Percentiles rank a stretch among this genome's conserved stretches.
Conservation (phyloP, 2,113 vertebrate species). For the Pycnonotus jocosus region DNA sequence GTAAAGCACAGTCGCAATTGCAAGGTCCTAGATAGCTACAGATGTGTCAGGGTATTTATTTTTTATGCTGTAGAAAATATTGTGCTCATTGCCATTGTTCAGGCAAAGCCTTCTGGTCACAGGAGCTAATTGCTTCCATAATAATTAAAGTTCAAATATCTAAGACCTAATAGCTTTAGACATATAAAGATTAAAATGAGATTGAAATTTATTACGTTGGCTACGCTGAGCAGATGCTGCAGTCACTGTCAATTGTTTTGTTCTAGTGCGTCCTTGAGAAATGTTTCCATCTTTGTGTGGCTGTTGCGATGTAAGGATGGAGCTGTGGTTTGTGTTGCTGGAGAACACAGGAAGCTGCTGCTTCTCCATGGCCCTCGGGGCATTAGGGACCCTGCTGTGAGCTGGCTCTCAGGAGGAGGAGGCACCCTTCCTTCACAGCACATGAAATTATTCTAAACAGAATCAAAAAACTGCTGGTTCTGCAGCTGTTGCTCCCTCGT, state of each 20-base stretch:
- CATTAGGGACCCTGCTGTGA: not conserved
- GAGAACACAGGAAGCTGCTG: not conserved
- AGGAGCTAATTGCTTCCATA: not conserved
- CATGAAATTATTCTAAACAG: not conserved
- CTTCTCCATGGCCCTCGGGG: not conserved
- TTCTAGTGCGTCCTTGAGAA: conserved; percentile 51
- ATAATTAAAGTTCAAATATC: conserved; percentile 8
- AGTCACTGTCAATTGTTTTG: conserved; percentile 4
- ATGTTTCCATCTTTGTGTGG: not conserved
- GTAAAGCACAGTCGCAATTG: not conserved
- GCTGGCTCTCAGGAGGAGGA: not conserved
- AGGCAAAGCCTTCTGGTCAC: not conserved
- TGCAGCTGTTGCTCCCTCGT: accelerated
- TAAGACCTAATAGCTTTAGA: conserved; percentile 41
- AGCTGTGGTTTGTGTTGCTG: not conserved
- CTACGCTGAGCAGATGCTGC: not conserved
- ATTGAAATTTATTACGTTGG: conserved; percentile 24
- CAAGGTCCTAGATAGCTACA: not conserved
- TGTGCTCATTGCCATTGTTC: not conserved
- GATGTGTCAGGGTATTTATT: not conserved
- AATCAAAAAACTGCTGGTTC: not conserved
- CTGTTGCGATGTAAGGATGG: not conserved
- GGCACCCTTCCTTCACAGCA: not conserved
- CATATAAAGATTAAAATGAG: not conserved
- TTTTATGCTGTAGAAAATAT: not conserved